phyloP scores from a whole-genome alignment of 2,113 vertebrate genomes.

The Hyla sarda region DNA sequence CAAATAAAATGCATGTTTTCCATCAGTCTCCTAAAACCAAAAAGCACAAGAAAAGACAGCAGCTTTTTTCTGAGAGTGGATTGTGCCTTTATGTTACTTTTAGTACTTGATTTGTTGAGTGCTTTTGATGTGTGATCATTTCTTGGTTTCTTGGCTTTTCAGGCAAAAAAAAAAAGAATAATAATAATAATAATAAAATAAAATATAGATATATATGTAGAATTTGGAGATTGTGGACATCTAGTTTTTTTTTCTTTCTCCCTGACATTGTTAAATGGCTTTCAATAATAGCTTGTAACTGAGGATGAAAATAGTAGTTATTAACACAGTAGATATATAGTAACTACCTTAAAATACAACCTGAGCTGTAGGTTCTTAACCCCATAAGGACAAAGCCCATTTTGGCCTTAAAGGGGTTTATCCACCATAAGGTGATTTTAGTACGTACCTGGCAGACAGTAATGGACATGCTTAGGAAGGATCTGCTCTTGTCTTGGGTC shows the following conservation, averaged over 20 bases:
- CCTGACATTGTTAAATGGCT: background rate
- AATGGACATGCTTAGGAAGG: too few relatives aligned
- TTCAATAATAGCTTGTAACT: background rate
- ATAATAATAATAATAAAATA: too few relatives aligned
- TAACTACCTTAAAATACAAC: background rate
- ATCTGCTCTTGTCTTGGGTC: too few relatives aligned
- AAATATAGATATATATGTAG: too few relatives aligned
- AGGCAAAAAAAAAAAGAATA: conserved; percentile 4
- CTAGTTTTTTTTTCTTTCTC: background rate
- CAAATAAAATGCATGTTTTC: conserved; percentile 42
- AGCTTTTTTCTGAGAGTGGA: background rate
- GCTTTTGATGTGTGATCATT: conserved; percentile 31
- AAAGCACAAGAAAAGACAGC: conserved; percentile 10
- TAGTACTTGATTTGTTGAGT: conserved; percentile 26
- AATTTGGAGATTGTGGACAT: background rate
- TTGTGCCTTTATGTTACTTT: conserved; percentile 18
- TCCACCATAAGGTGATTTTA: too few relatives aligned
- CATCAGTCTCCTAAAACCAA: conserved; percentile 7
- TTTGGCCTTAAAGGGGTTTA: too few relatives aligned
- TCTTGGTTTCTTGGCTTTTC: conserved; percentile 18
- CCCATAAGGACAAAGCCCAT: too few relatives aligned
- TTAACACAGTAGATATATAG: background rate
- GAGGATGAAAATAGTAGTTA: background rate
- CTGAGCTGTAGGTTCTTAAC: background rate
- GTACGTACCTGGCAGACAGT: too few relatives aligned